Conservation (phyloP, 2,113 vertebrate species). For the Eonycteris spelaea region DNA sequence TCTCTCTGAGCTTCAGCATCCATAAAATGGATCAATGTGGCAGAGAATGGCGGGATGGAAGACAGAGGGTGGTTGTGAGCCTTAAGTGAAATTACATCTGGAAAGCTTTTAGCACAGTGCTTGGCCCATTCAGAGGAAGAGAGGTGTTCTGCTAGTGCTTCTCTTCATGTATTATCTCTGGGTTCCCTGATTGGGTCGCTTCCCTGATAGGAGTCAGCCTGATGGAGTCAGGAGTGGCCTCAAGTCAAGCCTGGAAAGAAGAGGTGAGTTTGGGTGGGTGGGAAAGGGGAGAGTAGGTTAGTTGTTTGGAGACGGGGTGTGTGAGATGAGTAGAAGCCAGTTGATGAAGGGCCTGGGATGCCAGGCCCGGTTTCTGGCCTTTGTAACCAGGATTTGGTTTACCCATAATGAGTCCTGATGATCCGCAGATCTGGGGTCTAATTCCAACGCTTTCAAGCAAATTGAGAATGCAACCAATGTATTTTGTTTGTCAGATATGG, state of each 20-base stretch:
- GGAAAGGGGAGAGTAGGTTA: neutral
- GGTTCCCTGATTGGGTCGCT: neutral
- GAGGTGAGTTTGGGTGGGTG: neutral
- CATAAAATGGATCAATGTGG: neutral
- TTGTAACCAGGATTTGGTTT: neutral
- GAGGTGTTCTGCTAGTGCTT: neutral
- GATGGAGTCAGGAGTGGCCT: neutral
- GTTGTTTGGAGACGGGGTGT: neutral
- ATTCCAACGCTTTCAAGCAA: neutral
- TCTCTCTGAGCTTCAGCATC: neutral
- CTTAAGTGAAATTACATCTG: neutral
- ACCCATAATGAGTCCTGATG: neutral
- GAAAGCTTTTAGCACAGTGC: neutral
- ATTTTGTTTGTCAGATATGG: neutral
- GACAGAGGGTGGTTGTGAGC: neutral
- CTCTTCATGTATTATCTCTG: neutral
- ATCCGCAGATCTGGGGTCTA: neutral
- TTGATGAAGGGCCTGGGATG: neutral
- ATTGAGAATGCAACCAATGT: neutral
- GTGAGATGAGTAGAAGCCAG: neutral
- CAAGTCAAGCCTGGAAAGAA: neutral
- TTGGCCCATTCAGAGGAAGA: neutral
- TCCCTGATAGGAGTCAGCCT: neutral
- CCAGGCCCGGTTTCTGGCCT: neutral
- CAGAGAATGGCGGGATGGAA: too few species aligned